A percentile compares a stretch with the other conserved stretches of the same genome.
phyloP scores from a whole-genome alignment of 2,113 vertebrate genomes.

The Sander lucioperca region DNA sequence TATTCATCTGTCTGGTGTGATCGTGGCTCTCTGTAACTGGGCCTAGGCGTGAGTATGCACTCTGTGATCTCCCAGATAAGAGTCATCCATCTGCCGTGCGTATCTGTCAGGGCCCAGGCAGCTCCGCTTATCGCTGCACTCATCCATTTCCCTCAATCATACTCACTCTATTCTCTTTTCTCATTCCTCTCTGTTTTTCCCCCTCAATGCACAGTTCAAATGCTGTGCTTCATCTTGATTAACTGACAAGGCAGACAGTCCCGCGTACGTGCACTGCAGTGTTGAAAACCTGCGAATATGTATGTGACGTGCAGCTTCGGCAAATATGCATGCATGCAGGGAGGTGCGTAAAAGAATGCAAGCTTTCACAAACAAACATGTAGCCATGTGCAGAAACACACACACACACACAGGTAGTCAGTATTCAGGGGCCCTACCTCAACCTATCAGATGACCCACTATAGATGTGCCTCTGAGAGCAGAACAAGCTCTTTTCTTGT shows the following conservation, averaged over 20 bases:
- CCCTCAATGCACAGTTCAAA: constrained; percentile 44
- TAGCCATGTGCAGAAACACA: background rate
- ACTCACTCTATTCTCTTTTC: constrained; percentile 48
- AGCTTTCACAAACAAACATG: constrained; percentile 30
- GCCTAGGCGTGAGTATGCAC: constrained; percentile 73
- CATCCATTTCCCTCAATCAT: constrained; percentile 73
- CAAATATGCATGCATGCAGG: background rate
- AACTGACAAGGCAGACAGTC: constrained; percentile 35
- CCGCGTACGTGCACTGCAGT: background rate
- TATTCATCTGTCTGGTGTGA: constrained; percentile 82
- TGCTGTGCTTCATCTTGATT: constrained; percentile 68
- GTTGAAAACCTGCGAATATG: constrained; percentile 17
- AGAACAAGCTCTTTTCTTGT: constrained; percentile 21
- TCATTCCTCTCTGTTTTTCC: constrained; percentile 27
- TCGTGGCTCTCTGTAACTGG: constrained; percentile 70
- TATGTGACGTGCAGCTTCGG: background rate
- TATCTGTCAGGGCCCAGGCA: constrained; percentile 76
- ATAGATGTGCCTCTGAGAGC: constrained; percentile 42
- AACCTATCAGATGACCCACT: constrained; percentile 51
- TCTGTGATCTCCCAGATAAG: constrained; percentile 81
- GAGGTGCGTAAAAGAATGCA: constrained; percentile 26
- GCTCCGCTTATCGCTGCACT: constrained; percentile 77
- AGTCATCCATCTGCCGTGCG: constrained; percentile 81
- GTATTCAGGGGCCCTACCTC: constrained; percentile 55
- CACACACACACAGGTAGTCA: constrained; percentile 56